Conservation (phyloP, 2,888 invertebrate genomes). For the Endotricha flammealis region DNA sequence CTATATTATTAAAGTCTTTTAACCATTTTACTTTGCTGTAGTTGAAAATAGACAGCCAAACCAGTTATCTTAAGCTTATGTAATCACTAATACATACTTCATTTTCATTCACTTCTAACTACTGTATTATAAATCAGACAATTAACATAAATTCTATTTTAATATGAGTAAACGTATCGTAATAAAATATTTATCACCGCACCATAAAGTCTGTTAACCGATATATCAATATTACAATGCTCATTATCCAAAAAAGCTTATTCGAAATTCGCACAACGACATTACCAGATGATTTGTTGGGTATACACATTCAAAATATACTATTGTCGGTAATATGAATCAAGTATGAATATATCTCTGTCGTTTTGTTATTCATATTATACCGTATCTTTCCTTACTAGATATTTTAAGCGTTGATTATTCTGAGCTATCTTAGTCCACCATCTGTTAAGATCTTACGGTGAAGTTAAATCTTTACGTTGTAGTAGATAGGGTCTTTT, state of each 20-base stretch:
- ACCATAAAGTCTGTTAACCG: no score
- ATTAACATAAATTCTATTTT: no score
- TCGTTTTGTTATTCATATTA: conserved; percentile 77
- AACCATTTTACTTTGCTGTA: no score
- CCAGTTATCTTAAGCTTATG: no score
- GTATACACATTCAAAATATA: conserved; percentile 47
- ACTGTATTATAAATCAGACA: no score
- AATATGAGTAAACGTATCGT: no score
- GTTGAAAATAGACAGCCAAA: no score
- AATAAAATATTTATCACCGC: no score
- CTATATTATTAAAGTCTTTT: no score
- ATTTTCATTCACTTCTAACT: no score
- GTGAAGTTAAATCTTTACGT: conserved; percentile 38
- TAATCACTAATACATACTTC: no score
- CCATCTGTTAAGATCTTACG: conserved; percentile 54
- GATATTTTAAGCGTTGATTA: conserved; percentile 78
- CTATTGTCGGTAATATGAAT: conserved; percentile 71
- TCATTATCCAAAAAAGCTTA: conserved; percentile 5
- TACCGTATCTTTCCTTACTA: conserved; percentile 77
- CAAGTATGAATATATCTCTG: conserved; percentile 73
- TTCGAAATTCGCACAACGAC: conserved; percentile 16
- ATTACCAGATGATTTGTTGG: conserved; percentile 36
- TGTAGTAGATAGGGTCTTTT: conserved; percentile 44
- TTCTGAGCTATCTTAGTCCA: conserved; percentile 69
- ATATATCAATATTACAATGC: conserved; percentile 1